Evolutionary conservation across 1,140 invertebrate species (phyloP), one percentile per base, ranked within the genome.

Genomic region (Magallana gigas): DNA sequence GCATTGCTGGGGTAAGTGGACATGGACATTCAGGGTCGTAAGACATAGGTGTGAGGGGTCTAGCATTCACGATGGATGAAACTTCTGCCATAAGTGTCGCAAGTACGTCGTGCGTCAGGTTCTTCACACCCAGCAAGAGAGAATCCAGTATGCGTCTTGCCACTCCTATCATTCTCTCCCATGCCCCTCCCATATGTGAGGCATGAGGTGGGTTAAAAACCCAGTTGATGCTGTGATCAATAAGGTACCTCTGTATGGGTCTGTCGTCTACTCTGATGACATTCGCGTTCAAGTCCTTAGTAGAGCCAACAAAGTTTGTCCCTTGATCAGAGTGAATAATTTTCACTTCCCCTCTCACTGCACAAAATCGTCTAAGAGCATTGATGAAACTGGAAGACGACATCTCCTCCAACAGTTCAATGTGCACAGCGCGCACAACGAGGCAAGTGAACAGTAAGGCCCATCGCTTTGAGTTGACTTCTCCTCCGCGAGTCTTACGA

Each of bases 111-210:
- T 90, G 88, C 16, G 90, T 90, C 14, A 93, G 71, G 18, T 91
- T 57, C 14, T 80, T 84, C 16, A 48, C 60, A 80, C 89, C 62
- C 29, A 84, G 29, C 23, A 93, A 80, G 57, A 92, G 85, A 11
- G 87, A 60, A 58, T 91, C 90, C n/a, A 92, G 88, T 16, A 92
- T 90, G 9, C 90, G 83, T 64, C 90, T 80, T 56, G 88, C 80
- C 8, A 89, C 85, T 5, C 90, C 90, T 29, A 93, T 91, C 87
- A 91, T 89, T 48, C 91, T 82, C 60, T 93, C 92, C 36, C 36
- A 36, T 36, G 36, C 36, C 36, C 36, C 36, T 36, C 36, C 36
- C 36, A 36, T 36, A 36, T 36, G 36, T 36, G 36, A 36, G 36
- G 36, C 36, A 36, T 36, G 36, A 36, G 36, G 36, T 36, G 36